Percentiles rank a stretch among this genome's conserved stretches.
phyloP scores from a whole-genome alignment of 2,113 vertebrate genomes.

The Oncorhynchus mykiss region DNA sequence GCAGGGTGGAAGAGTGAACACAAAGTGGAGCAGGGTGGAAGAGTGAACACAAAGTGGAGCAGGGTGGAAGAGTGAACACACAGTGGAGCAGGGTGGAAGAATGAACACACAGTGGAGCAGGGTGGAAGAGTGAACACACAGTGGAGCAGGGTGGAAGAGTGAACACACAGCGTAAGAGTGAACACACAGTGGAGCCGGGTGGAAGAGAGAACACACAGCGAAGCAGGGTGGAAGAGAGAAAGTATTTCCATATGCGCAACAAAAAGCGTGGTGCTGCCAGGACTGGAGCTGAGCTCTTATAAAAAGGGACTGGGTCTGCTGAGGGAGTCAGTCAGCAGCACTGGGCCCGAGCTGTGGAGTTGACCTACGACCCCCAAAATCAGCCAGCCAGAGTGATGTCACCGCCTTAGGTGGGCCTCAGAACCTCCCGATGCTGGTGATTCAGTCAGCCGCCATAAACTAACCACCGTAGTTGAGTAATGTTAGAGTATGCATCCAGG shows the following conservation, averaged over 20 bases:
- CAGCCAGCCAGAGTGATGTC: constrained; percentile 20
- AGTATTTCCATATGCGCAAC: constrained; percentile 56
- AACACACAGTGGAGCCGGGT: not conserved
- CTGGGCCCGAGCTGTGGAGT: constrained; percentile 13
- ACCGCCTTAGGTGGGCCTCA: constrained; percentile 6
- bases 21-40: no score
- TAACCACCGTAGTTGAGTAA: not conserved
- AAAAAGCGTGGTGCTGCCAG: constrained; percentile 40
- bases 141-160: not conserved
- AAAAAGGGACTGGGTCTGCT: constrained; percentile 22
- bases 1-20: no score
- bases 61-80: no score
- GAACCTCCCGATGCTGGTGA: constrained; percentile 4
- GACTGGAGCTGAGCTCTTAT: constrained; percentile 20
- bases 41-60: no score
- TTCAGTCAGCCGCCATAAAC: constrained; percentile 10
- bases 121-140: no score
- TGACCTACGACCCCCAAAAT: constrained; percentile 35
- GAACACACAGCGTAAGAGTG: not conserved
- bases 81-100: no score
- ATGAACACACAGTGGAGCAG: no score
- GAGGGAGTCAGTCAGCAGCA: constrained; percentile 19
- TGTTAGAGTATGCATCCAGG: not conserved
- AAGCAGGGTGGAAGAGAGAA: not conserved
- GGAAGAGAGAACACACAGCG: not conserved